phyloP scores from a whole-genome alignment of 2,888 invertebrate species.

The Caenorhabditis sinica region DNA sequence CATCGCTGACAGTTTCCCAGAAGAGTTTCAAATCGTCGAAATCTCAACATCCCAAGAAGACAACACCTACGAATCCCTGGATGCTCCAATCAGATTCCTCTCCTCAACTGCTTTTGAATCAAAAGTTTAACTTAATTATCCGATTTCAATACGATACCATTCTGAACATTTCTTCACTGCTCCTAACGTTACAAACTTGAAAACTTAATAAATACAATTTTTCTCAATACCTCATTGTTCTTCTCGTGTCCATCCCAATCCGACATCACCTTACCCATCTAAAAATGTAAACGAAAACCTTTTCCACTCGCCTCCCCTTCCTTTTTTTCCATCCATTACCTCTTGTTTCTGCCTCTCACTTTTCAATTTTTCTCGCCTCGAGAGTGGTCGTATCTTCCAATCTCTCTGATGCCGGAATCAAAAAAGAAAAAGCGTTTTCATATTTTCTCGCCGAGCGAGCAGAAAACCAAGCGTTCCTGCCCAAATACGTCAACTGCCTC shows the following conservation, averaged over 20 bases:
- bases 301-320: neutral
- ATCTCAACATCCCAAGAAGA: neutral
- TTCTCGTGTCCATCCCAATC: neutral
- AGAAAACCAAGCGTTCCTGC: too few relatives aligned
- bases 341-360: constrained; percentile 47
- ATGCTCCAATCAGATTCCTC: constrained; percentile 28
- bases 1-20: constrained; percentile 11
- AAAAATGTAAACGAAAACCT: constrained; percentile 27
- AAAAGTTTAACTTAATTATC: too few relatives aligned
- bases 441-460: neutral
- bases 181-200: too few relatives aligned
- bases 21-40: constrained; percentile 21
- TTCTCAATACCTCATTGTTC: neutral
- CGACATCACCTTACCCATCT: neutral
- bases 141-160: too few relatives aligned
- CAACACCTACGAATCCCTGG: neutral
- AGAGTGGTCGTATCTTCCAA: neutral
- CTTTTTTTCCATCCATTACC: constrained; percentile 39
- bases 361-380: neutral
- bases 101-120: too few relatives aligned
- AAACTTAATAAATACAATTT: too few relatives aligned
- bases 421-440: neutral
- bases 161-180: too few relatives aligned
- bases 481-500: too few relatives aligned
- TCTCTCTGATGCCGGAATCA: neutral